Evolutionary conservation across 53 echinoderm and acorn worm genomes (phyloP).

Genomic region (Luidia sarsii): DNA sequence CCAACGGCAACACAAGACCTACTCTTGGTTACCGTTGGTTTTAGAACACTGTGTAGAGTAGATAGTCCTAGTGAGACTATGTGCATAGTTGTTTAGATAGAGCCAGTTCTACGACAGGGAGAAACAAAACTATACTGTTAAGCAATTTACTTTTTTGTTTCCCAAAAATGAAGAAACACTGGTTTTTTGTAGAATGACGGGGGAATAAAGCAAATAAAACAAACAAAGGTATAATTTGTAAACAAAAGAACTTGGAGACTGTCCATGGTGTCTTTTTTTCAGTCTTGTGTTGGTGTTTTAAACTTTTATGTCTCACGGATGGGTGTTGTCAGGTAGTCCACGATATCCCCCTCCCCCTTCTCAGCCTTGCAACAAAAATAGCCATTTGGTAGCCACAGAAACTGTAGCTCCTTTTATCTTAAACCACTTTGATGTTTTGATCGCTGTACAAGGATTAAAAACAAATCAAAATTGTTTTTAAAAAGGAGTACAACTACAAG

Average conservation of each 20-base stretch:
- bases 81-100: slow-evolving; percentile 37
- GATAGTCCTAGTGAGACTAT: slow-evolving; percentile 31
- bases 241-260: slow-evolving; percentile 28
- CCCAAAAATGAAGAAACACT: slow-evolving; percentile 51
- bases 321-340: too few relatives aligned
- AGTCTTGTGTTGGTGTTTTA: neutral
- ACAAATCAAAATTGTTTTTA: too few relatives aligned
- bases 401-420: too few relatives aligned
- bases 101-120: slow-evolving; percentile 32
- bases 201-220: slow-evolving; percentile 57
- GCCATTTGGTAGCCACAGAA: too few relatives aligned
- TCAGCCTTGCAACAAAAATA: too few relatives aligned
- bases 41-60: slow-evolving; percentile 20
- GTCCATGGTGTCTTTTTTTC: neutral
- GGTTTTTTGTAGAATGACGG: slow-evolving; percentile 58
- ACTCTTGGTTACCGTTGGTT: slow-evolving; percentile 14
- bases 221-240: slow-evolving; percentile 61
- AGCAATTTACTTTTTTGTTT: slow-evolving; percentile 55
- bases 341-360: too few relatives aligned
- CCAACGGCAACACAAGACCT: too few relatives aligned
- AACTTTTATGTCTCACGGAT: too few relatives aligned
- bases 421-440: too few relatives aligned
- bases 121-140: slow-evolving; percentile 20
- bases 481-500: too few relatives aligned
- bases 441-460: too few relatives aligned